Evolutionary conservation across 2,888 invertebrate genomes (phyloP).

Genomic region (Pristionchus entomophagus): DNA sequence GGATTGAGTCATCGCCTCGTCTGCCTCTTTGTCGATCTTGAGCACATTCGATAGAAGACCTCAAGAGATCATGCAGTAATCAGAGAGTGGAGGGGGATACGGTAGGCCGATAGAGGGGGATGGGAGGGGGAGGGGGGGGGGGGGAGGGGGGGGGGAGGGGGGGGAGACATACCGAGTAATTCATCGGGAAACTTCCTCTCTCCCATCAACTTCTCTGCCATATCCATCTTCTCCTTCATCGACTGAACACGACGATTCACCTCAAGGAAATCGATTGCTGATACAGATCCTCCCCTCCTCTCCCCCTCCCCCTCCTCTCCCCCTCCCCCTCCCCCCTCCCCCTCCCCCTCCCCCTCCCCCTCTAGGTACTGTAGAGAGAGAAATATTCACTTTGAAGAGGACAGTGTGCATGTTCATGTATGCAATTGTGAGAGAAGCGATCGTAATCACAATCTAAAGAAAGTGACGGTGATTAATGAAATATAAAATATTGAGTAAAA

Average conservation of each 20-base stretch:
- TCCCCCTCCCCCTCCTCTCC: background rate
- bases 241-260: background rate
- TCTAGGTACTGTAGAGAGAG: no score
- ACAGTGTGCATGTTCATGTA: background rate
- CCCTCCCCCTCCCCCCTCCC: background rate
- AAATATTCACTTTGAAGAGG: constrained; percentile 22
- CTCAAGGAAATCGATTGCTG: background rate
- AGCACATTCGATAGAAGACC: constrained; percentile 2
- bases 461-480: background rate
- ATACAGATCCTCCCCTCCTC: no score
- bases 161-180: background rate
- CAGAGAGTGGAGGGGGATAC: background rate
- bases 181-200: constrained; percentile 41
- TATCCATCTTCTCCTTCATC: constrained; percentile 39
- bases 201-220: background rate
- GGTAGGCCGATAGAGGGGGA: background rate
- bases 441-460: background rate
- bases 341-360: background rate
- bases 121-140: no score
- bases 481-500: background rate
- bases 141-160: no score
- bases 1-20: constrained; percentile 11
- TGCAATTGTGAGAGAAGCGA: background rate
- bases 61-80: background rate
- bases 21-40: constrained; percentile 25